Evolutionary conservation across 2,888 invertebrate species (phyloP).

Genomic region (Hypolimnas misippus): DNA sequence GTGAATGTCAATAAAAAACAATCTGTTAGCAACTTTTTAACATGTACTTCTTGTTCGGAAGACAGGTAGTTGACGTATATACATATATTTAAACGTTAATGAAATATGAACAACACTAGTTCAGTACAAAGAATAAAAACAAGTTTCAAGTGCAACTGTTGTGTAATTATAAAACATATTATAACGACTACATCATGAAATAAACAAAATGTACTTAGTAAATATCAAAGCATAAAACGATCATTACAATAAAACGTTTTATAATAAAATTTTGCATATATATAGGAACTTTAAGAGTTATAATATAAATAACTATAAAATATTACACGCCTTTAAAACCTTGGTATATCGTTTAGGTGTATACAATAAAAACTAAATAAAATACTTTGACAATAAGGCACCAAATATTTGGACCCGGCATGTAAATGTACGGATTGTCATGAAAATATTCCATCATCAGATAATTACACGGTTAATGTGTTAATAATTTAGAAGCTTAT

Average conservation of each 20-base stretch:
- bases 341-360: constrained; percentile 12
- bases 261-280: constrained; percentile 12
- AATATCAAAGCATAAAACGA: constrained; percentile 12
- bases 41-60: no score
- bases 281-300: constrained; percentile 40
- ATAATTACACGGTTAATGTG: not conserved
- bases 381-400: constrained; percentile 32
- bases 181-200: not conserved
- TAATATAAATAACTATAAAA: constrained; percentile 25
- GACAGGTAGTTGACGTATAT: no score
- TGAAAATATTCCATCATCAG: constrained; percentile 4
- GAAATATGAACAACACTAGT: no score
- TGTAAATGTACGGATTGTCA: constrained; percentile 25
- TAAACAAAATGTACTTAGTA: constrained; percentile 11
- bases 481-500: not conserved
- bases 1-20: no score
- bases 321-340: constrained; percentile 25
- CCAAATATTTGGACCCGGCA: constrained; percentile 17
- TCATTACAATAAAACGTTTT: constrained; percentile 11
- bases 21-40: no score
- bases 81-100: no score
- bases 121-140: no score
- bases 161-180: constrained; percentile 32
- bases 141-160: constrained; percentile 24
- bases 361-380: constrained; percentile 20